These are phyloP conservation scores for Colinus virginianus DNA, from an alignment of 2,113 vertebrate species.

Conservation along the genomic window DNA sequence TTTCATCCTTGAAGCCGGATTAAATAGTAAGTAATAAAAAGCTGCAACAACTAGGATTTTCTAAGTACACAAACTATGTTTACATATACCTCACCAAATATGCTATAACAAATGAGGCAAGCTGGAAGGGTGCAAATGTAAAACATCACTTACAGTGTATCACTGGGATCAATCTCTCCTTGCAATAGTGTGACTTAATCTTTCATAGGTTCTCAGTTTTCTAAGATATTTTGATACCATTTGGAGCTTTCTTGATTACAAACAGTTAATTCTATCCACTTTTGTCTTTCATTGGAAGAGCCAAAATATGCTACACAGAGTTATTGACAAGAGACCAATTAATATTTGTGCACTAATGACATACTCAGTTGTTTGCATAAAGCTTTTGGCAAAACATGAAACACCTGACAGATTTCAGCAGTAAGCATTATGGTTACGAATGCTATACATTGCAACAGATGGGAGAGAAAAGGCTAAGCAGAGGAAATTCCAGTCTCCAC, in stretches of 20 bases:
- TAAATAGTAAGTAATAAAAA: neutral
- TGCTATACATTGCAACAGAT: neutral
- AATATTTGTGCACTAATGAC: neutral
- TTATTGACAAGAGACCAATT: neutral
- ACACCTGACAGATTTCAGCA: neutral
- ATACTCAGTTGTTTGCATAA: neutral
- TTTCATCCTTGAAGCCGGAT: slow-evolving; percentile 10
- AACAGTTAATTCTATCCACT: neutral
- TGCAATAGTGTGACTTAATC: neutral
- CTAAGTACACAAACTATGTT: neutral
- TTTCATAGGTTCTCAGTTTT: neutral
- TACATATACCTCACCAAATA: neutral
- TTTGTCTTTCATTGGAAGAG: neutral
- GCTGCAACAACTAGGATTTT: neutral
- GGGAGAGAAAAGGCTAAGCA: neutral
- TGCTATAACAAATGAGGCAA: neutral
- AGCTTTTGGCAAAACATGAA: neutral
- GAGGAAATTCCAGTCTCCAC: neutral
- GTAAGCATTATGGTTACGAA: neutral
- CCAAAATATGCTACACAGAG: neutral
- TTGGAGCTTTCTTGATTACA: neutral
- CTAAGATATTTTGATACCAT: neutral
- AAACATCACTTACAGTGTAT: neutral
- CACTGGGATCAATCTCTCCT: neutral
- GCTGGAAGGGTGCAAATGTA: neutral